Conservation (phyloP, 2,113 vertebrate species). For the Myodes glareolus region DNA sequence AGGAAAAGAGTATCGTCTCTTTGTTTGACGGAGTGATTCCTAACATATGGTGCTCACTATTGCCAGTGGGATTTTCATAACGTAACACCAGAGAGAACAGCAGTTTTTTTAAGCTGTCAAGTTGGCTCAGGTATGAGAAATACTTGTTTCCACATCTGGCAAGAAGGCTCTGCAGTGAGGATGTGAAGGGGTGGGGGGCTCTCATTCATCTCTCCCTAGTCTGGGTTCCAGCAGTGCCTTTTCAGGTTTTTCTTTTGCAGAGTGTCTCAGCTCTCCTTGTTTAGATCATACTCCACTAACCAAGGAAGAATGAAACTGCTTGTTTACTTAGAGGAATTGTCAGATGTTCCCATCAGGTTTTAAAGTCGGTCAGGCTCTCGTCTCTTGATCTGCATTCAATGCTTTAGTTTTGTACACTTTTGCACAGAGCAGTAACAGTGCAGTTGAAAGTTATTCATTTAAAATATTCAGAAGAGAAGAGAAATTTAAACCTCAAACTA, state of each 20-base stretch:
- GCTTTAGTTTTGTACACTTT: neutral
- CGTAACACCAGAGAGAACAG: slow-evolving; percentile 64
- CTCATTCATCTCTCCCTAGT: neutral
- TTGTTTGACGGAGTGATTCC: slow-evolving; percentile 75
- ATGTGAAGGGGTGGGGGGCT: neutral
- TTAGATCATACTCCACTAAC: slow-evolving; percentile 51
- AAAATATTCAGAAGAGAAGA: slow-evolving; percentile 45
- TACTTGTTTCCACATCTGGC: slow-evolving; percentile 48
- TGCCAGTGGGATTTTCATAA: slow-evolving; percentile 79
- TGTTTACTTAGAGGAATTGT: neutral
- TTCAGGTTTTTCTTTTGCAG: slow-evolving; percentile 3
- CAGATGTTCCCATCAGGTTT: neutral
- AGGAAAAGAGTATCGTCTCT: slow-evolving; percentile 71
- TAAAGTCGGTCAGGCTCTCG: neutral
- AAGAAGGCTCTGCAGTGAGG: neutral
- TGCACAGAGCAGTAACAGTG: neutral
- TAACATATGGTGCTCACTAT: slow-evolving; percentile 73
- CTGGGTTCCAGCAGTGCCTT: neutral
- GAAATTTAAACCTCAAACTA: neutral
- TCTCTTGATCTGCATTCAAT: neutral
- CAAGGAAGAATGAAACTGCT: slow-evolving; percentile 42
- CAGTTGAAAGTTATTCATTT: neutral
- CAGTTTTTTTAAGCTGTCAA: slow-evolving; percentile 27
- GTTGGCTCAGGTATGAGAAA: slow-evolving; percentile 58
- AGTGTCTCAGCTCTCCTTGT: slow-evolving; percentile 26